Conservation (phyloP, 1,140 invertebrate genomes). For the Drosophila bipectinata region DNA sequence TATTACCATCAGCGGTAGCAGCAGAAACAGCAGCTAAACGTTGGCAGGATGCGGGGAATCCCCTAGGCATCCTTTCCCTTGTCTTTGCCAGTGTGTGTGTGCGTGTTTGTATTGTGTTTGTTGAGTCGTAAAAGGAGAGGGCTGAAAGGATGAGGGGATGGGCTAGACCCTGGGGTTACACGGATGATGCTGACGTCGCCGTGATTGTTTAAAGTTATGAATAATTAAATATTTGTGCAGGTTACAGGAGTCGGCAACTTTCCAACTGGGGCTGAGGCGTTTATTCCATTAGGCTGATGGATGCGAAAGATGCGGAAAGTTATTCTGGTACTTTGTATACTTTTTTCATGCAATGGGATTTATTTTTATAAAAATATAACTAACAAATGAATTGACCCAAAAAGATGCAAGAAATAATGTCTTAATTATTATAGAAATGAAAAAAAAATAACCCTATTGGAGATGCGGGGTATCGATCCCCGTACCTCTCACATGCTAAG, state of each 20-base stretch:
- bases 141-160: background rate
- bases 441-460: constrained; percentile 86
- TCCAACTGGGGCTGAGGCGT: constrained; percentile 11
- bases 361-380: constrained; percentile 9
- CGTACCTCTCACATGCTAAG: constrained; percentile 93
- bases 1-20: constrained; percentile 64
- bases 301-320: constrained; percentile 4
- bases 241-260: constrained; percentile 49
- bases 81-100: constrained; percentile 20
- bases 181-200: constrained; percentile 69
- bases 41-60: constrained; percentile 4
- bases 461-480: constrained; percentile 91
- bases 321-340: background rate
- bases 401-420: background rate
- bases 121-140: constrained; percentile 61
- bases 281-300: constrained; percentile 45
- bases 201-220: constrained; percentile 83
- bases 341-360: background rate
- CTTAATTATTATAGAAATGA: background rate
- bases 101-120: constrained; percentile 64
- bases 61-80: constrained; percentile 27
- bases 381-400: background rate
- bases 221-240: constrained; percentile 84
- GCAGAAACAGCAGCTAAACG: constrained; percentile 25
- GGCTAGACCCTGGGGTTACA: constrained; percentile 57